Evolutionary conservation across 2,888 invertebrate genomes (phyloP).

Genomic region (Lasius fuliginosus): DNA sequence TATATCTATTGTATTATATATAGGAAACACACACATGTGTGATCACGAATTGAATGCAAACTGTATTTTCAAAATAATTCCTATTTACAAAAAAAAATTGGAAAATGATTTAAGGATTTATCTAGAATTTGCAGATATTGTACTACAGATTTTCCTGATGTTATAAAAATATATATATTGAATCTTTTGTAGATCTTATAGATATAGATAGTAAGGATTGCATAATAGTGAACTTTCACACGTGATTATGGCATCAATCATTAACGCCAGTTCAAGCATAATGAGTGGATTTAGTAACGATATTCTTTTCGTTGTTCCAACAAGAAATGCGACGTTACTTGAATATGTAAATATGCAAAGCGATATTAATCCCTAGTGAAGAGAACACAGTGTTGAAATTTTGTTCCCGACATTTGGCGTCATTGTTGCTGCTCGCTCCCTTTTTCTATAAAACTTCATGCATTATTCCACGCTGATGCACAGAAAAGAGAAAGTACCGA

Average conservation of each 20-base stretch:
- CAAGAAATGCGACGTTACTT: conserved; percentile 42
- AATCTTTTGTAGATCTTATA: background rate
- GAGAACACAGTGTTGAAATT: conserved; percentile 65
- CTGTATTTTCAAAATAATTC: background rate
- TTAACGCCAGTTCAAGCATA: conserved; percentile 26
- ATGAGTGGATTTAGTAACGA: conserved; percentile 33
- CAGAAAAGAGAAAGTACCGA: conserved; percentile 45
- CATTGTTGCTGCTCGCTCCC: conserved; percentile 9
- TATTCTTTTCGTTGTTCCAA: conserved; percentile 32
- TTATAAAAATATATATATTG: background rate
- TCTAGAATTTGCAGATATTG: background rate
- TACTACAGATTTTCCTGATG: background rate
- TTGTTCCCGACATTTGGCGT: conserved; percentile 51
- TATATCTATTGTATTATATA: background rate
- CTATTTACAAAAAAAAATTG: background rate
- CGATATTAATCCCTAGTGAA: conserved; percentile 65
- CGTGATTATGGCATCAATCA: conserved; percentile 39
- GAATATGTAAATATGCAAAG: conserved; percentile 72
- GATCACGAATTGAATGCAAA: background rate
- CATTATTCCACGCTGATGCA: conserved; percentile 53
- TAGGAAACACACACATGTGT: background rate
- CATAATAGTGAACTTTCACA: background rate
- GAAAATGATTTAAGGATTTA: background rate
- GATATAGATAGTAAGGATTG: background rate
- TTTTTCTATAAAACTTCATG: conserved; percentile 46